phyloP scores from a whole-genome alignment of 2,113 vertebrate genomes.

The Solea solea region DNA sequence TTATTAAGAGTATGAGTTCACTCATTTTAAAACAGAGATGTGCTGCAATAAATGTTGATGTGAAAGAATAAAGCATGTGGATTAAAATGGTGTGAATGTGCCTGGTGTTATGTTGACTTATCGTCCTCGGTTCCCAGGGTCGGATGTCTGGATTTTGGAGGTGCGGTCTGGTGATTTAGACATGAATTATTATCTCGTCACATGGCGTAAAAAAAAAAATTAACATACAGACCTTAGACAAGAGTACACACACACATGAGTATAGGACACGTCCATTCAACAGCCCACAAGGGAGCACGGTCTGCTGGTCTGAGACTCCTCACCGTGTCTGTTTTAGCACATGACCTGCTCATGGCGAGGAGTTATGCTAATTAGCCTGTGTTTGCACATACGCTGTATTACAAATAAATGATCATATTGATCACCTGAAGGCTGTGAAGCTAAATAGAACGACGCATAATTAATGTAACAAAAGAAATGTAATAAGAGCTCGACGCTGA shows the following conservation, averaged over 20 bases:
- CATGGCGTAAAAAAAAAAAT: constrained; percentile 57
- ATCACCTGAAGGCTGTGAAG: no score
- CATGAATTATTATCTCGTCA: constrained; percentile 66
- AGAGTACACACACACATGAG: constrained; percentile 44
- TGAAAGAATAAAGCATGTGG: background rate
- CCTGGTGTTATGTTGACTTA: constrained; percentile 34
- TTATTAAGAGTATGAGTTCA: background rate
- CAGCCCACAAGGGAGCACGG: constrained; percentile 57
- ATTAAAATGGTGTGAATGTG: background rate
- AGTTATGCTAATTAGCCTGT: constrained; percentile 62
- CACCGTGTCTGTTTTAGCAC: constrained; percentile 39
- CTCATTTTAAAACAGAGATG: no score
- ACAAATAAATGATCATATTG: no score
- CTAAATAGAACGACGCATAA: no score
- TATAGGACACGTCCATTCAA: constrained; percentile 61
- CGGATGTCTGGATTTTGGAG: constrained; percentile 49
- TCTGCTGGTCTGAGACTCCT: constrained; percentile 49
- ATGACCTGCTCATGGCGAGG: constrained; percentile 63
- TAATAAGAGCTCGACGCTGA: no score
- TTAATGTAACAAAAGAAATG: no score
- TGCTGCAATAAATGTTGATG: background rate
- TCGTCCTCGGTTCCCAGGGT: constrained; percentile 44
- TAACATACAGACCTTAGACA: constrained; percentile 60
- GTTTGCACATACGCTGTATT: constrained; percentile 26
- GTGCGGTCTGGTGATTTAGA: constrained; percentile 55